Base-by-base conservation (phyloP, 2,797 vertebrate species). In the Gephyroberyx darwinii region DNA sequence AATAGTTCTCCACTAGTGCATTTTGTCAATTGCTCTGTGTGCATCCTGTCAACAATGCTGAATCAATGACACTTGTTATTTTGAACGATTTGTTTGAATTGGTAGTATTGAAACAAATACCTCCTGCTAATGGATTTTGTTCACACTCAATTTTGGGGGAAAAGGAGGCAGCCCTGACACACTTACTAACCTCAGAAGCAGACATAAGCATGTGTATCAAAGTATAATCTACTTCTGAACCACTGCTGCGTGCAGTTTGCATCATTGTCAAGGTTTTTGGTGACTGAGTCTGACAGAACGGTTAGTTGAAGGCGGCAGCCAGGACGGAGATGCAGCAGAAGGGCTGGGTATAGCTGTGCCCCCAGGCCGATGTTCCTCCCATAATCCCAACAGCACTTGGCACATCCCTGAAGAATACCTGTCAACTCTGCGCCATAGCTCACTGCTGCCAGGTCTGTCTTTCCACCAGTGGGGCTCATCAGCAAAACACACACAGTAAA, bases 321-420 rank as follows among this genome's bases (percentile, higher is more conserved):
- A 37, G 55, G 16, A 14, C 3, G 9, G 19, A 53, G 37, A 54
- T 61, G 37, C 56, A 61, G 50, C 31, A 41, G 53, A 71, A 48
- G 48, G n/a, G 22, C 6, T 13, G 22, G 39, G 37, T 56, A 62
- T 14, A 35, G 6, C 17, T 26, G 9, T 7, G 33, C n/a, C 17
- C n/a, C 48, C 48, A 19, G 66, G 55, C 61, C 0, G 2, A 52
- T 54, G 65, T 71, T 65, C 62, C 58, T 66, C 43, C 59, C 5
- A 19, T 80, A 74, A 65, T 59, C 68, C 69, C 74, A 70, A 77
- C 61, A 58, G 48, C 67, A 71, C 71, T 62, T 69, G 62, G 65
- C 70, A 80, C 47, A 61, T 88, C 80, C 76, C 82, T 8, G 33
- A 66, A 74, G 84, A 75, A 67, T 61, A 63, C 14, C 68, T 63